Conservation (phyloP, 2,888 invertebrate species). For the Phaonia tiefii region DNA sequence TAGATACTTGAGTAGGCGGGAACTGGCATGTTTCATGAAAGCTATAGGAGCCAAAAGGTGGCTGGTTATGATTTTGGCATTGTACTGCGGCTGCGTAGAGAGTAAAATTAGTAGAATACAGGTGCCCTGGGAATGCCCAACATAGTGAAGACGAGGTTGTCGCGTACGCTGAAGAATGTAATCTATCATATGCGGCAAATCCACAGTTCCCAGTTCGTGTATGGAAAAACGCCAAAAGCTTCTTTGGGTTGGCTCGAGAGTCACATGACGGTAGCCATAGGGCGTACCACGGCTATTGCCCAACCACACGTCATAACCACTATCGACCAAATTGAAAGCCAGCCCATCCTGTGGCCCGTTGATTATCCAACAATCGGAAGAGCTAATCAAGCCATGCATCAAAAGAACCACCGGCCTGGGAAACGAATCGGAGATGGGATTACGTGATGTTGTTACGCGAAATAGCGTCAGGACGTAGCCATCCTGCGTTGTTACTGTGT, state of each 20-base stretch:
- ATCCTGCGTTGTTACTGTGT: conserved; percentile 86
- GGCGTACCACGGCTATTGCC: conserved; percentile 71
- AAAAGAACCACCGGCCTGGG: conserved; percentile 76
- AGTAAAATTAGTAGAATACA: conserved; percentile 68
- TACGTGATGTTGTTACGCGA: conserved; percentile 82
- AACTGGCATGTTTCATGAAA: conserved; percentile 80
- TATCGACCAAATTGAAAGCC: conserved; percentile 65
- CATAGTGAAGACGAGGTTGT: conserved; percentile 67
- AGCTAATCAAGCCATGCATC: conserved; percentile 80
- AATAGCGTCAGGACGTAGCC: conserved; percentile 89
- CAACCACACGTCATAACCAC: conserved; percentile 72
- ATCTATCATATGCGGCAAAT: conserved; percentile 74
- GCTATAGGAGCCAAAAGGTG: conserved; percentile 70
- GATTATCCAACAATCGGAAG: conserved; percentile 69
- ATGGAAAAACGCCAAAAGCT: conserved; percentile 83
- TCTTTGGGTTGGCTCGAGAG: conserved; percentile 69
- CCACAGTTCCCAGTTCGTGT: conserved; percentile 90
- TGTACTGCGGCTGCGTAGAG: conserved; percentile 68
- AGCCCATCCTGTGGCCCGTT: conserved; percentile 67
- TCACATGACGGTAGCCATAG: conserved; percentile 70
- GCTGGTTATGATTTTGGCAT: conserved; percentile 68
- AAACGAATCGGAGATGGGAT: not conserved
- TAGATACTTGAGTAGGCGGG: conserved; percentile 73
- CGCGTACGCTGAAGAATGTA: conserved; percentile 64
- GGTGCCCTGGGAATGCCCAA: conserved; percentile 72